phyloP scores from a whole-genome alignment of 2,888 invertebrate species.

The Matsumyia berberina region DNA sequence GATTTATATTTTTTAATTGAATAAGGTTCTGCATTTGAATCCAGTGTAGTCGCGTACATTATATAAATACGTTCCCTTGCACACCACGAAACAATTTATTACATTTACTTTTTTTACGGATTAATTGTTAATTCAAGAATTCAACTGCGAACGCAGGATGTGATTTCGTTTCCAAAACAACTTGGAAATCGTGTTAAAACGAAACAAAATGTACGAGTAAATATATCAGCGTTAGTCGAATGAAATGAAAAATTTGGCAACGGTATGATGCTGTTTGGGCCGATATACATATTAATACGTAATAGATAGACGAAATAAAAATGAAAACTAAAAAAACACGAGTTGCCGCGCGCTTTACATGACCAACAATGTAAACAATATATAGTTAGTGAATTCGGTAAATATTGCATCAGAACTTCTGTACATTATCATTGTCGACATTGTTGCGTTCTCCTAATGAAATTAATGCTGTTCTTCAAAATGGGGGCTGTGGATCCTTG shows the following conservation, averaged over 20 bases:
- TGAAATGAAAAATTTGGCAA: constrained; percentile 60
- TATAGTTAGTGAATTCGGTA: constrained; percentile 68
- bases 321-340: constrained; percentile 40
- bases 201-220: constrained; percentile 33
- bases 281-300: constrained; percentile 34
- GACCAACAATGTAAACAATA: constrained; percentile 59
- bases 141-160: constrained; percentile 54
- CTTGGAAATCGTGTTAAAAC: constrained; percentile 43
- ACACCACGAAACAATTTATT: constrained; percentile 43
- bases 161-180: constrained; percentile 42
- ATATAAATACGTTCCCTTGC: constrained; percentile 45
- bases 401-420: constrained; percentile 70
- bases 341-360: constrained; percentile 52
- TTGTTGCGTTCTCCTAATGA: constrained; percentile 17
- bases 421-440: constrained; percentile 24
- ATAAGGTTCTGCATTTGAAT: constrained; percentile 54
- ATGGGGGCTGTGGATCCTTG: constrained; percentile 20
- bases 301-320: constrained; percentile 34
- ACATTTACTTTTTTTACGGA: constrained; percentile 59
- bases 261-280: constrained; percentile 56
- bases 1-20: constrained; percentile 59
- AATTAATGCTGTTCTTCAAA: constrained; percentile 31
- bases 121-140: constrained; percentile 69
- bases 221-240: constrained; percentile 33
- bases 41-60: constrained; percentile 50